Conservation (phyloP, 2,113 vertebrate species). For the Cettia cetti region DNA sequence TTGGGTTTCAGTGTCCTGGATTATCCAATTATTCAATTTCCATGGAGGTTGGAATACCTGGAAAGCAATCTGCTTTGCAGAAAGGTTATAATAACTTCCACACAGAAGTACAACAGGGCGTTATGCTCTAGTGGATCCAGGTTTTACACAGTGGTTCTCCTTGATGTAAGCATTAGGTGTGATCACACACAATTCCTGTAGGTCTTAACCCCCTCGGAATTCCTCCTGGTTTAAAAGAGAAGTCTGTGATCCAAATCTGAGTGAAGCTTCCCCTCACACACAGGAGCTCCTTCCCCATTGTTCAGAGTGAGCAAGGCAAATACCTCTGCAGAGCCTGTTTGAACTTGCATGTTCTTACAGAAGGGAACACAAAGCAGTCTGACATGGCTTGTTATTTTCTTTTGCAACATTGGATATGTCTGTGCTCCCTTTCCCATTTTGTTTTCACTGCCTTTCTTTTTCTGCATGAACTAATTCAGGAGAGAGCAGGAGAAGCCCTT, state of each 20-base stretch:
- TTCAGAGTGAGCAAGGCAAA: not conserved
- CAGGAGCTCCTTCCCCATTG: constrained; percentile 20
- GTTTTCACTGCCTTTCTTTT: not conserved
- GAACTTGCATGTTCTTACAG: constrained; percentile 21
- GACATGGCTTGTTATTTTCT: constrained; percentile 10
- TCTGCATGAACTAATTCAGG: not conserved
- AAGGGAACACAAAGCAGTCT: constrained; percentile 9
- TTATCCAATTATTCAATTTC: not conserved
- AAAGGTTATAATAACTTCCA: not conserved
- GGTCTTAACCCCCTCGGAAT: not conserved
- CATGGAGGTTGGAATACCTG: not conserved
- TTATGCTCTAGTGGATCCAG: not conserved
- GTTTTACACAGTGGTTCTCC: not conserved
- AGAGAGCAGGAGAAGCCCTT: not conserved
- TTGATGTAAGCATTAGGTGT: not conserved
- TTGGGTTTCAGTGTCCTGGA: not conserved
- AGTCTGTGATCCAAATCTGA: not conserved
- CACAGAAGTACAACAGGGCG: not conserved
- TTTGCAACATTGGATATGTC: not conserved
- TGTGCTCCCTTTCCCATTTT: not conserved
- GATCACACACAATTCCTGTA: not conserved
- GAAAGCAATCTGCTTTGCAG: not conserved
- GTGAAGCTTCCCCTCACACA: not conserved
- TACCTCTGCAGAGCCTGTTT: constrained; percentile 43
- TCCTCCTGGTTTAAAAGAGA: not conserved